A percentile compares a stretch with the other conserved stretches of the same genome.
These are phyloP conservation scores for Etia nguti DNA, from an alignment of 2,113 vertebrate species.

Conservation along the genomic window DNA sequence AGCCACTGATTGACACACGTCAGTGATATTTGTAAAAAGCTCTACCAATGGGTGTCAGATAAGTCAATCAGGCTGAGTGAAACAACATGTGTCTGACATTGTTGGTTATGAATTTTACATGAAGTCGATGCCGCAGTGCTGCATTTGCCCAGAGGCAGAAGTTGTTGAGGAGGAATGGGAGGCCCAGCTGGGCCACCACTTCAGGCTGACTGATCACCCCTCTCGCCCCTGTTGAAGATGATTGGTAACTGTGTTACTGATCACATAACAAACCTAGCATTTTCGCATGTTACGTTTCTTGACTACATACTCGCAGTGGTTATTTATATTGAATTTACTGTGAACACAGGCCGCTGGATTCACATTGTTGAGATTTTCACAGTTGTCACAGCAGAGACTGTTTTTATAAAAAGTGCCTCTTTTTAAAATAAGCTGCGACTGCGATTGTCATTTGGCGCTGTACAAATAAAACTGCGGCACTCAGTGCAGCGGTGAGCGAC, in stretches of 20 bases:
- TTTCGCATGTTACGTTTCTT: background rate
- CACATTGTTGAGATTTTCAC: background rate
- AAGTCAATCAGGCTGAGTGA: constrained; percentile 56
- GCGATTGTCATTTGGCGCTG: background rate
- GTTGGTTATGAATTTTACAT: constrained; percentile 46
- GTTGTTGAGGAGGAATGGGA: background rate
- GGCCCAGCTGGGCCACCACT: background rate
- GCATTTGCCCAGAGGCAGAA: background rate
- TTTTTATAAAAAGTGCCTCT: background rate
- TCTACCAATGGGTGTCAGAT: constrained; percentile 48
- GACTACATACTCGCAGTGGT: background rate
- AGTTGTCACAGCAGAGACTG: background rate
- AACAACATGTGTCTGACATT: constrained; percentile 41
- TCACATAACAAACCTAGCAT: background rate
- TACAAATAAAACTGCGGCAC: background rate
- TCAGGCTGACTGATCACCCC: background rate
- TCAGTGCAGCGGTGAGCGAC: background rate
- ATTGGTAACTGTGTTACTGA: background rate
- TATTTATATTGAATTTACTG: background rate
- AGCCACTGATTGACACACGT: constrained; percentile 59
- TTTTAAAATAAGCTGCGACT: background rate
- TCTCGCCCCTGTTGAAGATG: background rate
- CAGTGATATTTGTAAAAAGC: constrained; percentile 30
- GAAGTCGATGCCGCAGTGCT: background rate
- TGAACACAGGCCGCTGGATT: background rate